Evolutionary conservation across 2,113 vertebrate species (phyloP), one percentile per base, ranked within the genome.

Genomic region (Clupea harengus): DNA sequence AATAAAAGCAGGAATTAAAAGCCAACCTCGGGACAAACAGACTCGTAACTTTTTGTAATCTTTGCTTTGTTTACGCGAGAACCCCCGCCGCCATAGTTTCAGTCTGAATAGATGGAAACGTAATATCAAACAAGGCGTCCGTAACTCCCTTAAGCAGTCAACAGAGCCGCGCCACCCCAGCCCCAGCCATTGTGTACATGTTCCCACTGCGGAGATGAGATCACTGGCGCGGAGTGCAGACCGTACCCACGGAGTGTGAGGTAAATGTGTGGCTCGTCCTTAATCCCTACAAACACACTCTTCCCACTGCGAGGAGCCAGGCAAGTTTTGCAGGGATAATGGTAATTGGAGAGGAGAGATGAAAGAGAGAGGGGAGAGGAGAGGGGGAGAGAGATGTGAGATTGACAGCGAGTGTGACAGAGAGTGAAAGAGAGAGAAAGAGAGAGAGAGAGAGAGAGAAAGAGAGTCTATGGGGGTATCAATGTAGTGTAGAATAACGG

Each of bases 231-330:
- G 39, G 11, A 17, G 32, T 32, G 72, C 39, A 1, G 64, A 9
- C 4, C 7, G 25, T 8, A 78, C 82, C 80, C 60, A 86, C 57
- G 4, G 20, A 84, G 78, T 13, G 22, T 84, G 75, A 8, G 83
- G 32, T 8, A 81, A 84, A 82, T 54, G 81, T 83, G 85, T 60
- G 81, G 87, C 81, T 87, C 72, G 54, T 45, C 82, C 82, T 39
- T 87, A 81, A 85, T 86, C 64, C 87, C 92, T 87, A 86, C 82
- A 87, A 89, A 90, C 86, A 86, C 83, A 84, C 78, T 67, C 81
- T 81, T 67, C 64, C 4, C 22, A 64, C 20, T 67, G 64, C 9
- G 64, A 28, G 64, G n/a, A 67, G 64, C 72, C 13, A 17, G 67
- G 25, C 67, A 4, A 39, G 67, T 6, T 6, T 39, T 75, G 25